A percentile compares a stretch with the other conserved stretches of the same genome.
These are phyloP conservation scores for Pseudotriccus pelzelni DNA, from an alignment of 2,797 vertebrate genomes.

Conservation along the genomic window DNA sequence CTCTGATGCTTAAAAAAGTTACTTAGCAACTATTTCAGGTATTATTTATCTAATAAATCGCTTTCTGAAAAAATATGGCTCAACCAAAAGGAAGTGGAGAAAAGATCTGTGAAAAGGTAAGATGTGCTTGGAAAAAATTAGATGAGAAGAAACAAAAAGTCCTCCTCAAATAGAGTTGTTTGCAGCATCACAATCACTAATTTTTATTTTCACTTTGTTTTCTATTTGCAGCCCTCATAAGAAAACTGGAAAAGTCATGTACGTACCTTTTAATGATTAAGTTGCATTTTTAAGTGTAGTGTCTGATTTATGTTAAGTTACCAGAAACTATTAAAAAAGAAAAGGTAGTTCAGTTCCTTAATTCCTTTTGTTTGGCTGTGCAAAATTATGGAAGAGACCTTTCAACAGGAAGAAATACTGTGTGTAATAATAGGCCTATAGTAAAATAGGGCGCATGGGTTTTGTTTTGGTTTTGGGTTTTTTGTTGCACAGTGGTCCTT, in stretches of 20 bases:
- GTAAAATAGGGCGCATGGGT: background rate
- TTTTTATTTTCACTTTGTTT: slow-evolving; percentile 42
- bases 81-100: slow-evolving; percentile 78
- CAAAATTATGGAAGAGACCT: background rate
- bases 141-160: background rate
- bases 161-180: background rate
- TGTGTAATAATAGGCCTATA: background rate
- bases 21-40: slow-evolving; percentile 82
- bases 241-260: slow-evolving; percentile 75
- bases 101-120: slow-evolving; percentile 76
- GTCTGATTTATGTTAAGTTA: background rate
- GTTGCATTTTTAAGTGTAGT: background rate
- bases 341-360: background rate
- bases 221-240: slow-evolving; percentile 73
- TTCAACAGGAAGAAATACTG: background rate
- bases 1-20: background rate
- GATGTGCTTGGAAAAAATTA: background rate
- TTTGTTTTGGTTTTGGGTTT: background rate
- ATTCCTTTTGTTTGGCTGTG: background rate
- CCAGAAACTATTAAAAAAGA: rapidly evolving
- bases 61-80: slow-evolving; percentile 83
- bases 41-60: slow-evolving; percentile 89
- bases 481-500: background rate
- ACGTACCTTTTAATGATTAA: slow-evolving; percentile 32
- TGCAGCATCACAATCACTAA: background rate